These are phyloP conservation scores for Calephelis nemesis DNA, from an alignment of 1,140 invertebrate genomes.

Conservation along the genomic window DNA sequence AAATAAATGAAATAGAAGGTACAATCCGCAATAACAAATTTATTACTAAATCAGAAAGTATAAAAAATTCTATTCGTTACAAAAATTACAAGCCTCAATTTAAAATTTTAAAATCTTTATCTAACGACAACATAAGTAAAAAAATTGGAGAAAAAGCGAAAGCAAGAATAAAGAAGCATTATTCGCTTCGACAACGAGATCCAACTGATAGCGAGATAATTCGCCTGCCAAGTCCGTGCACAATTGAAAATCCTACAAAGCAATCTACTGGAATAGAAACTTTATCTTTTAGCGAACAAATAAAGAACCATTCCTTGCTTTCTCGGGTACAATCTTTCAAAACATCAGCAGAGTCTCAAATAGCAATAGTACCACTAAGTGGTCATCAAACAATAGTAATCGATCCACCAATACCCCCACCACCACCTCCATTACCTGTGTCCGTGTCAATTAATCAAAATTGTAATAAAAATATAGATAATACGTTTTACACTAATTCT, in stretches of 20 bases:
- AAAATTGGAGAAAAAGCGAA: conserved; percentile 46
- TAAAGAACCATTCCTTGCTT: conserved; percentile 55
- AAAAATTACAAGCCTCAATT: conserved; percentile 46
- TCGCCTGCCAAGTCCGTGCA: conserved; percentile 60
- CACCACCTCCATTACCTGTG: conserved; percentile 10
- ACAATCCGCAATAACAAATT: conserved; percentile 73
- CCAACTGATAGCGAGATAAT: conserved; percentile 55
- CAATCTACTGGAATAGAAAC: conserved; percentile 35
- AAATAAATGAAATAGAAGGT: conserved; percentile 75
- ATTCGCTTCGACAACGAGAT: conserved; percentile 74
- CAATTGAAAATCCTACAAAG: conserved; percentile 45
- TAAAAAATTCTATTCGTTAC: conserved; percentile 48
- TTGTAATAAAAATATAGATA: conserved; percentile 1
- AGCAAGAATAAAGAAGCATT: conserved; percentile 70
- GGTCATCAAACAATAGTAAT: conserved; percentile 78
- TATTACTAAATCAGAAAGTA: conserved; percentile 68
- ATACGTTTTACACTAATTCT: not conserved
- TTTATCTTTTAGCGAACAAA: conserved; percentile 45
- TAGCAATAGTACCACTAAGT: conserved; percentile 73
- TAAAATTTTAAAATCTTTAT: conserved; percentile 59
- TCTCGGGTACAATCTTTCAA: conserved; percentile 72
- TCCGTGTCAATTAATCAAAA: not conserved
- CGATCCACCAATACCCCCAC: conserved; percentile 63
- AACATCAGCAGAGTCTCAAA: conserved; percentile 65
- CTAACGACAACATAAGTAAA: conserved; percentile 65